Evolutionary conservation across 1,140 invertebrate genomes (phyloP), one percentile per base, ranked within the genome.

Genomic region (Elysia chlorotica): DNA sequence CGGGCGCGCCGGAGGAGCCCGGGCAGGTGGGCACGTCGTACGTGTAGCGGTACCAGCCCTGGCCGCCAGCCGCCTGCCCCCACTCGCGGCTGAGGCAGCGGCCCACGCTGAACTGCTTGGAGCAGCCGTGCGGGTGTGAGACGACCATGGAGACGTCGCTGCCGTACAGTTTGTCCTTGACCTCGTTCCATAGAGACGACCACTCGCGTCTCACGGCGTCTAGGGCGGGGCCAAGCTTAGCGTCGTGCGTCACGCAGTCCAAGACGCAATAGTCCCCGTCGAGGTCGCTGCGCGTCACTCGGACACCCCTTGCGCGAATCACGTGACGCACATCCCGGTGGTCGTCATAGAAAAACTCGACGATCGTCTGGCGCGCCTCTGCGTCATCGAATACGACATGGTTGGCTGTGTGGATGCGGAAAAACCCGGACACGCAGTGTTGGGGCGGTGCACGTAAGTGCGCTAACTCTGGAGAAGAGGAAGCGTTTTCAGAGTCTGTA

Each of bases 51-150:
- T 35, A 37, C 31, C 36, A 35, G 1, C 2, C 5, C 19, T 37
- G 23, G 14, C 41, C 65, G 2, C 28, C 25, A 35, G 10, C 14
- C 1, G n/a, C 48, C 38, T 54, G 31, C 1, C 25, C 28, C 0
- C 1, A 37, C 2, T 53, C 28, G 2, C 48, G 14, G 2, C 36
- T 14, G 5, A 54, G 3, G 3, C 41, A 67, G 23, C 5, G 35
- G 10, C 65, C 65, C 21, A 54, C 28, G 17, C 31, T 53, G 2
- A 67, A 19, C 3, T 30, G 25, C 28, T 67, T 67, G 36, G 65
- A 48, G 41, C 65, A 54, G 25, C 65, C 65, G 36, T 67, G 65
- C 21, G 65, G 65, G 56, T 67, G 65, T 1, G 65, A 67, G 25
- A 67, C 48, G 1, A 56, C 48, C 10, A 67, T 31, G 6, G 48